phyloP scores from a whole-genome alignment of 2,888 invertebrate species.

The Melitaea athalia region DNA sequence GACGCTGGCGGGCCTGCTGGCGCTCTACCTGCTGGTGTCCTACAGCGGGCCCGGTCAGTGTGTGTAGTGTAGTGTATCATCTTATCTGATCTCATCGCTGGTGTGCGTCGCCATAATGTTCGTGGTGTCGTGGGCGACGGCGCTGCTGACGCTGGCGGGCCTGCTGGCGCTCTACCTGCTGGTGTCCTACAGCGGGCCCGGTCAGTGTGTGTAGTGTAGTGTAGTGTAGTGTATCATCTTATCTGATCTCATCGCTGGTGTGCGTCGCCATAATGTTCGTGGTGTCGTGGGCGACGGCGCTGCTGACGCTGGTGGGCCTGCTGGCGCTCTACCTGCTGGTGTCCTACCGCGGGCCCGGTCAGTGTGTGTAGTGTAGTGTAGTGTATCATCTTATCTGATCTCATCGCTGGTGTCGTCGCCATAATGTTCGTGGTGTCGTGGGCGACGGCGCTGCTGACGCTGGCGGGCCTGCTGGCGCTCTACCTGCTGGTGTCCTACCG shows the following conservation, averaged over 20 bases:
- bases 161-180: conserved; percentile 94
- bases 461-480: conserved; percentile 89
- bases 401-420: conserved; percentile 91
- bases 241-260: conserved; percentile 88
- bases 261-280: conserved; percentile 97
- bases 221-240: no score
- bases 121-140: conserved; percentile 96
- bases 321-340: conserved; percentile 95
- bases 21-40: conserved; percentile 94
- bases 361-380: conserved; percentile 34
- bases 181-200: conserved; percentile 96
- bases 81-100: conserved; percentile 78
- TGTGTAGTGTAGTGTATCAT: background rate
- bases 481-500: conserved; percentile 96
- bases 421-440: conserved; percentile 99
- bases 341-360: conserved; percentile 96
- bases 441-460: conserved; percentile 95
- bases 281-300: conserved; percentile 96
- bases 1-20: conserved; percentile 90
- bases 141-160: conserved; percentile 91
- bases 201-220: conserved; percentile 69
- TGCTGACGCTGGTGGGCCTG: conserved; percentile 92
- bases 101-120: conserved; percentile 96
- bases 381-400: no score
- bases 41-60: conserved; percentile 94